Evolutionary conservation across 2,797 vertebrate genomes (phyloP).

Genomic region (Sebastolobus altivelis): DNA sequence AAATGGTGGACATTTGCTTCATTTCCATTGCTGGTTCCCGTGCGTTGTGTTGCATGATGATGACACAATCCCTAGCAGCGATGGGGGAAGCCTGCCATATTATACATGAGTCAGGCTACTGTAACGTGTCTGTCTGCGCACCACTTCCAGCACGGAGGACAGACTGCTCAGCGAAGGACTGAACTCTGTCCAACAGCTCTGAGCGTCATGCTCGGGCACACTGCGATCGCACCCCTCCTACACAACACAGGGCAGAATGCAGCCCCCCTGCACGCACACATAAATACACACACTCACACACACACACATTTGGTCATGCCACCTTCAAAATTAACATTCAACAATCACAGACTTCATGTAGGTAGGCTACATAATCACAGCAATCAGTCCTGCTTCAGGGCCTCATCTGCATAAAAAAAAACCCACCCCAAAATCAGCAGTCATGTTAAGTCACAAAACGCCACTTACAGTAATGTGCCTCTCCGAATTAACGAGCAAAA

Average conservation of each 20-base stretch:
- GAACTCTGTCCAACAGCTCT: conserved; percentile 68
- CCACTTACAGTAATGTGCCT: conserved; percentile 63
- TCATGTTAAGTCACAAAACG: conserved; percentile 50
- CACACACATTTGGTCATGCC: conserved; percentile 55
- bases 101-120: conserved; percentile 68
- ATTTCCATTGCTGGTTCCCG: background rate
- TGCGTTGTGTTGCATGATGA: conserved; percentile 9
- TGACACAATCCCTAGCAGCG: conserved; percentile 33
- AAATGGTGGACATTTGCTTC: conserved; percentile 25
- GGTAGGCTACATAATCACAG: conserved; percentile 48
- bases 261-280: conserved; percentile 36
- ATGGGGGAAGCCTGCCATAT: conserved; percentile 62
- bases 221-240: conserved; percentile 77
- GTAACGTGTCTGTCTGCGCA: conserved; percentile 60
- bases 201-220: conserved; percentile 70
- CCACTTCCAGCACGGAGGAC: conserved; percentile 53
- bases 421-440: conserved; percentile 28
- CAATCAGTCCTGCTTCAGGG: conserved; percentile 15
- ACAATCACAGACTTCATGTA: conserved; percentile 53
- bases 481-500: conserved; percentile 73
- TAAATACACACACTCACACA: conserved; percentile 13
- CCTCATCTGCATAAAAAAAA: conserved; percentile 28
- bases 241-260: conserved; percentile 72
- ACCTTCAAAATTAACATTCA: conserved; percentile 49
- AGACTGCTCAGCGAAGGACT: conserved; percentile 64